A percentile compares a stretch with the other conserved stretches of the same genome.
Evolutionary conservation across 2,888 invertebrate species (phyloP).

Genomic region (Tenthredo scrophulariae): DNA sequence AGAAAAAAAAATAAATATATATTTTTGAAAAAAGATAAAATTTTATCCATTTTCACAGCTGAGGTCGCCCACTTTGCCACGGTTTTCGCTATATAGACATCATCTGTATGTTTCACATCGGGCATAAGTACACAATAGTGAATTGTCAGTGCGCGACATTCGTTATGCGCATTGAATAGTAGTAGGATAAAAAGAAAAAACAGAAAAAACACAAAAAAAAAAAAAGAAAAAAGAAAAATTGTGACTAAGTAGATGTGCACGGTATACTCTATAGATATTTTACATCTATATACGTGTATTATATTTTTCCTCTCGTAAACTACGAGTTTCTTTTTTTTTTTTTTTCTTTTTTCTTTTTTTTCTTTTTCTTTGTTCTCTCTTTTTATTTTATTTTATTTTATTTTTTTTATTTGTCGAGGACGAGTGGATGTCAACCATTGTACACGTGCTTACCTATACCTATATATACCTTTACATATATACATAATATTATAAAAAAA

Average conservation of each 20-base stretch:
- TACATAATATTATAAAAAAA: too few species aligned
- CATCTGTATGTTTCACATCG: neutral
- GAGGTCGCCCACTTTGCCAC: too few species aligned
- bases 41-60: neutral
- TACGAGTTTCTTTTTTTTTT: neutral
- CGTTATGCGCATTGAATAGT: slow-evolving; percentile 30
- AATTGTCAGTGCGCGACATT: slow-evolving; percentile 32
- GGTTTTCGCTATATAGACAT: neutral
- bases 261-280: neutral
- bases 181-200: neutral
- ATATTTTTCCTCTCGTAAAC: slow-evolving; percentile 20
- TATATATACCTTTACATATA: too few species aligned
- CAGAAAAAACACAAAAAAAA: too few species aligned
- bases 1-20: neutral
- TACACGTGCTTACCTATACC: neutral
- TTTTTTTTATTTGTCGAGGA: slow-evolving; percentile 14
- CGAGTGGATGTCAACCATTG: neutral
- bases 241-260: neutral
- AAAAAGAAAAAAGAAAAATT: neutral
- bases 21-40: neutral
- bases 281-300: neutral
- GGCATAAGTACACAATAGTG: slow-evolving; percentile 5
- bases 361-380: too few species aligned
- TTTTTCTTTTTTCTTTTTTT: neutral
- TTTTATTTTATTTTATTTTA: too few species aligned